Evolutionary conservation across 2,888 invertebrate genomes (phyloP), one percentile per base, ranked within the genome.

Genomic region (Hyalella azteca): DNA sequence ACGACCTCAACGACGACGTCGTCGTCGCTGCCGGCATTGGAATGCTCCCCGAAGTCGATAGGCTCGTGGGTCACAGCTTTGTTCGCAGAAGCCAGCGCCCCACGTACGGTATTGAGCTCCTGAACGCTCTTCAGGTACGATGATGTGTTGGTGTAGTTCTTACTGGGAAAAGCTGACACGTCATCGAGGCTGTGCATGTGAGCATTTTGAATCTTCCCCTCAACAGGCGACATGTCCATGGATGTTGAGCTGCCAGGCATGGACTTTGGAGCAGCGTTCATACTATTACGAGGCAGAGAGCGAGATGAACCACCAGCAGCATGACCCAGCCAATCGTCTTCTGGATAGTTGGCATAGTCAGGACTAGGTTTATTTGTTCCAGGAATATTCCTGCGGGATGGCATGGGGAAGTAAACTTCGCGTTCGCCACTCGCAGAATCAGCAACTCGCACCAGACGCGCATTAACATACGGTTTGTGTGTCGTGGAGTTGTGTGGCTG

Each of bases 31-130:
- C 7, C 75, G 13, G 40, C 75, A 39, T 48, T 45, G 36, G 50
- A 79, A 15, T 79, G 59, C 50, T 82, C 84, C 11, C 84, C 82
- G 77, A 82, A 84, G 66, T 84, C 84, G 60, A 84, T 82, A 19
- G 81, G 78, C 73, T 81, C 83, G 73, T 83, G 81, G 40, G 81
- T 81, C 32, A 77, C 79, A 29, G 81, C 78, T 50, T 66, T 66
- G 39, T 66, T 66, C 5, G 66, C 66, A 36, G 66, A 66, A 3
- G 66, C 66, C 29, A 66, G 39, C 5, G 66, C 66, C 13, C 66
- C 66, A 4, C 66, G 19, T 3, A 66, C 66, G 4, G 66, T 66
- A 36, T 66, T 32, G 2, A 66, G 66, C 29, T 66, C 66, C 19
- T 66, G 36, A 39, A 66, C 66, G 19, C 66, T 66, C 26, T 66